Evolutionary conservation across 2,888 invertebrate genomes (phyloP).

Genomic region (Trilocha varians): DNA sequence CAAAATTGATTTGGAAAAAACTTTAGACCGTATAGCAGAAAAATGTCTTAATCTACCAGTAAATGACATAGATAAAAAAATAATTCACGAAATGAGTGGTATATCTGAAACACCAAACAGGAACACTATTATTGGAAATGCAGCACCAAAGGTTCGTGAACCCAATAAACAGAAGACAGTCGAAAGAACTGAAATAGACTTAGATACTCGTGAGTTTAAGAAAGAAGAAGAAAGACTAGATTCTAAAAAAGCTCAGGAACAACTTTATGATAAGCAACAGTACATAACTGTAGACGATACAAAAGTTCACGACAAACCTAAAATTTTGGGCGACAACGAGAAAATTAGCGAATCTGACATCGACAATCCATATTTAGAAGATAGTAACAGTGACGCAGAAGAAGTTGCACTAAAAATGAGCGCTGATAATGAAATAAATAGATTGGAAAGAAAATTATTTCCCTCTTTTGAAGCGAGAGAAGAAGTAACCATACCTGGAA

Average conservation of each 20-base stretch:
- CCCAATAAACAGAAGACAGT: constrained; percentile 16
- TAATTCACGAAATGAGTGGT: constrained; percentile 29
- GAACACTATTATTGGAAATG: constrained; percentile 11
- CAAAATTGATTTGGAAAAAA: constrained; percentile 5
- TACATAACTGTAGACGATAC: too few species aligned
- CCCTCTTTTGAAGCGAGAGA: constrained; percentile 5
- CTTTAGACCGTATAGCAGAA: constrained; percentile 25
- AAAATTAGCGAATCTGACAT: too few species aligned
- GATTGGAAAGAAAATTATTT: not conserved
- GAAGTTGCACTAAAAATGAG: not conserved
- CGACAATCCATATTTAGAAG: too few species aligned
- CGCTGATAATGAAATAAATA: not conserved
- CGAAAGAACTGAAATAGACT: constrained; percentile 17
- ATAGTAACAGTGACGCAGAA: not conserved
- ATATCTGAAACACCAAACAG: constrained; percentile 11
- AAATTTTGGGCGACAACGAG: too few species aligned
- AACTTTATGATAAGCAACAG: too few species aligned
- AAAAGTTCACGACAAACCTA: too few species aligned
- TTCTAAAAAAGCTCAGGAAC: too few species aligned
- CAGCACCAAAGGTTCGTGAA: constrained; percentile 15
- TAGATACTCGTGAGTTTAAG: constrained; percentile 7
- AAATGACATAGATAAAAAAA: constrained; percentile 23
- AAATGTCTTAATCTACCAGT: constrained; percentile 23
- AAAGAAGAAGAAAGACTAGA: not conserved
- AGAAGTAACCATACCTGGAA: constrained; percentile 1